Base-by-base conservation (phyloP, 2,113 vertebrate species). In the Elaphurus davidianus region DNA sequence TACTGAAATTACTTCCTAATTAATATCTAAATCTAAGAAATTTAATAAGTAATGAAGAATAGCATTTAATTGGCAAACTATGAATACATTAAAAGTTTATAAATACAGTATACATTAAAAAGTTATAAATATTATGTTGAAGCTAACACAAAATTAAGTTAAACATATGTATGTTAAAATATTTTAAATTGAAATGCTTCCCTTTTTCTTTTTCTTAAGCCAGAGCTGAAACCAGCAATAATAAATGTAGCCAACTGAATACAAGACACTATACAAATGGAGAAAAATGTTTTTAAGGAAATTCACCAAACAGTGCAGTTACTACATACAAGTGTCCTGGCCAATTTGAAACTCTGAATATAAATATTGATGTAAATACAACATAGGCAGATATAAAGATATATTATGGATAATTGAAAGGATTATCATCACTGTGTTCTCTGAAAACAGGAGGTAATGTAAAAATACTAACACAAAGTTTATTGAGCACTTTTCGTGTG, bases 171-270 rank as follows among this genome's bases (percentile, higher is more conserved):
- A 5, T 87, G 83, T 67, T 64, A 52, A 90, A 79, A 92, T 40
- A 91, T 87, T 78, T 82, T 91, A n/a, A n/a, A 88, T 71, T 8
- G 67, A 14, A 91, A 87, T 11, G 40, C 5, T 40, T 92, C 17
- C 14, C 40, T 87, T 98, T 87, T 91, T 62, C 47, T 84, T 98
- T 87, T 96, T 74, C 52, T 81, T 93, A 28, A 87, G 36, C 62
- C 71, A 84, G 45, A 93, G 14, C 52, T 95, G 6, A 96, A 98
- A 91, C 8, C 59, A 60, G 19, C 83, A 84, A 36, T 93, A 87
- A 87, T 79, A 89, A 93, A 60, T 50, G 19, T 59, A 43, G 27
- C 76, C 27, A 83, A 87, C 21, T 33, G 54, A 93, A 87, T 59
- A 82, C 30, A 93, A 90, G 76, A 88, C 83, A 57, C 1, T 55